Conservation (phyloP, 2,113 vertebrate genomes). For the Columba janthina region DNA sequence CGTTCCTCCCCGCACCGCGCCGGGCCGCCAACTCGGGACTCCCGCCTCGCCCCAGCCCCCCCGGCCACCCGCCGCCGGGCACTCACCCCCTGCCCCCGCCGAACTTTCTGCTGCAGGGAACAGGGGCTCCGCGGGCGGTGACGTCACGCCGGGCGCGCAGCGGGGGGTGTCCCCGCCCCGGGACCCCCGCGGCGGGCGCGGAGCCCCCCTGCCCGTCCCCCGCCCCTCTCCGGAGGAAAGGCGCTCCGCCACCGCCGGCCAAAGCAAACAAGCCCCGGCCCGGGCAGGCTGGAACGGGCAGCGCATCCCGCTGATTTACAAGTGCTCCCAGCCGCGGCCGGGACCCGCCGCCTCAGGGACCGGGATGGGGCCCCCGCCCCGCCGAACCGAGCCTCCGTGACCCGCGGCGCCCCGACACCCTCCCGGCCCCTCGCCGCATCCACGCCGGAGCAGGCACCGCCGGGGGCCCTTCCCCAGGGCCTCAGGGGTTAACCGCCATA, state of each 20-base stretch:
- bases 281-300: not conserved
- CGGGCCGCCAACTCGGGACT: not conserved
- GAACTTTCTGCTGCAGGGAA: not conserved
- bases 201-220: not conserved
- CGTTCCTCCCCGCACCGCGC: not conserved
- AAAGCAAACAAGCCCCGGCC: not conserved
- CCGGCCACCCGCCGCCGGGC: not conserved
- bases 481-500: not conserved
- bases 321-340: not conserved
- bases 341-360: not conserved
- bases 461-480: not conserved
- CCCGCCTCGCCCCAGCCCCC: not conserved
- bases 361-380: not conserved
- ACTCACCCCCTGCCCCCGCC: not conserved
- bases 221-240: not conserved
- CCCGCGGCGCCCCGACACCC: not conserved
- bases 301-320: not conserved
- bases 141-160: not conserved
- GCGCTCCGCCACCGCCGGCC: not conserved
- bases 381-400: not conserved
- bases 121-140: not conserved
- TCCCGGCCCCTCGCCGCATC: not conserved
- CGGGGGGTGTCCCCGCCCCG: not conserved
- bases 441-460: not conserved
- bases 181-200: not conserved